Evolutionary conservation across 2,888 invertebrate genomes (phyloP).

Genomic region (Cabera pusaria): DNA sequence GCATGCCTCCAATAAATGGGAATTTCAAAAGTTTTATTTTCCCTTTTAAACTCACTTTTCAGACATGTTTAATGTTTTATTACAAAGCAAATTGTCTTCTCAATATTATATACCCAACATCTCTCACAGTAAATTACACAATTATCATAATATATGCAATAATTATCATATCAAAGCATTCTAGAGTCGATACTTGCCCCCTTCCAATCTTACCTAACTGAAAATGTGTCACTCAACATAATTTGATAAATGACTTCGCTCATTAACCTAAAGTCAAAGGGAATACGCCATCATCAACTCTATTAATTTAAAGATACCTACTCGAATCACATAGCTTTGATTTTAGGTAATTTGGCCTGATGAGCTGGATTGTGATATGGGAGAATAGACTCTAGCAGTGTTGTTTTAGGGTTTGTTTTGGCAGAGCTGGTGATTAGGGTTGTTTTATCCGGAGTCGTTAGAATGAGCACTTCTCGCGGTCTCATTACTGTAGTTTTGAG

Average conservation of each 20-base stretch:
- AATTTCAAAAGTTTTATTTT: too few relatives aligned
- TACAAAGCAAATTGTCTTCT: too few relatives aligned
- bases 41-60: too few relatives aligned
- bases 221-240: slow-evolving; percentile 8
- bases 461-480: slow-evolving; percentile 44
- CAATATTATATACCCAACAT: too few relatives aligned
- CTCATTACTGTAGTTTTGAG: slow-evolving; percentile 50
- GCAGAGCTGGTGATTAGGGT: slow-evolving; percentile 25
- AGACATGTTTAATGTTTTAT: too few relatives aligned
- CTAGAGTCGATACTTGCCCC: too few relatives aligned
- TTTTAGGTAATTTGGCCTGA: slow-evolving; percentile 35
- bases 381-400: slow-evolving; percentile 17
- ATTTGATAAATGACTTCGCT: slow-evolving; percentile 27
- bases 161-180: too few relatives aligned
- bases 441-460: slow-evolving; percentile 41
- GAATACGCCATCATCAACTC: slow-evolving; percentile 29
- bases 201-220: neutral
- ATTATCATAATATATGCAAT: too few relatives aligned
- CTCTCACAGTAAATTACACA: too few relatives aligned
- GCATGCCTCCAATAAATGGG: too few relatives aligned
- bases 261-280: slow-evolving; percentile 31
- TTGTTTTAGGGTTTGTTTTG: slow-evolving; percentile 29
- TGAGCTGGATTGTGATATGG: slow-evolving; percentile 12
- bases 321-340: slow-evolving; percentile 36
- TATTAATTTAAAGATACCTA: slow-evolving; percentile 37